Conservation (phyloP, 1,140 invertebrate species). For the Sinella curviseta region DNA sequence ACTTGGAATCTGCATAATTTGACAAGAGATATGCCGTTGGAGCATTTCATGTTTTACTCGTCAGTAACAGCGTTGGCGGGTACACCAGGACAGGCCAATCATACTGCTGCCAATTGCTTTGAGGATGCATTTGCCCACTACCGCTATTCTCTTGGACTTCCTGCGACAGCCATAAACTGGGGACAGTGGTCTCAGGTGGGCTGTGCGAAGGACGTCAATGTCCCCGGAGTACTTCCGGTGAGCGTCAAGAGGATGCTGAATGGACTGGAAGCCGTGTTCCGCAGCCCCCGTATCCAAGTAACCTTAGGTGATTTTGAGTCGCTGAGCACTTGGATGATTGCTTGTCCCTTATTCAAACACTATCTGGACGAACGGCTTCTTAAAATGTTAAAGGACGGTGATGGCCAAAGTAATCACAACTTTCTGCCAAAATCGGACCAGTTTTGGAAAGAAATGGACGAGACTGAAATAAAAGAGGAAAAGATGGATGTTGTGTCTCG, state of each 20-base stretch:
- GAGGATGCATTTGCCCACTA: not conserved
- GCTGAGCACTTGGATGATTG: not conserved
- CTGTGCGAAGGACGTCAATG: not conserved
- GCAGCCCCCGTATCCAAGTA: not conserved
- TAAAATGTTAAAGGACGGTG: not conserved
- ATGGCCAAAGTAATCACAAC: not conserved
- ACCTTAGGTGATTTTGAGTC: not conserved
- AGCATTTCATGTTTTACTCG: not conserved
- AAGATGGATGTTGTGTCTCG: not conserved
- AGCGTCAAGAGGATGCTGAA: not conserved
- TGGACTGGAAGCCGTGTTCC: not conserved
- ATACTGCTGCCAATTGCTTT: not conserved
- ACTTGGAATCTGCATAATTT: not conserved
- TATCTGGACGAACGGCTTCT: not conserved
- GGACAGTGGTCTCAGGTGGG: not conserved
- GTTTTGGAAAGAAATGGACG: not conserved
- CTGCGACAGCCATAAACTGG: not conserved
- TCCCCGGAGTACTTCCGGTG: not conserved
- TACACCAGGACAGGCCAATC: not conserved
- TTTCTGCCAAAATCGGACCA: not conserved
- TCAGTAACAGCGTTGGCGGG: not conserved
- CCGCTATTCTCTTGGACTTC: constrained; percentile 6
- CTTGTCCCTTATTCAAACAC: not conserved
- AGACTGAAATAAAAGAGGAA: not conserved
- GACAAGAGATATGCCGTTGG: not conserved